Conservation (phyloP, 2,113 vertebrate species). For the Seriola quinqueradiata region DNA sequence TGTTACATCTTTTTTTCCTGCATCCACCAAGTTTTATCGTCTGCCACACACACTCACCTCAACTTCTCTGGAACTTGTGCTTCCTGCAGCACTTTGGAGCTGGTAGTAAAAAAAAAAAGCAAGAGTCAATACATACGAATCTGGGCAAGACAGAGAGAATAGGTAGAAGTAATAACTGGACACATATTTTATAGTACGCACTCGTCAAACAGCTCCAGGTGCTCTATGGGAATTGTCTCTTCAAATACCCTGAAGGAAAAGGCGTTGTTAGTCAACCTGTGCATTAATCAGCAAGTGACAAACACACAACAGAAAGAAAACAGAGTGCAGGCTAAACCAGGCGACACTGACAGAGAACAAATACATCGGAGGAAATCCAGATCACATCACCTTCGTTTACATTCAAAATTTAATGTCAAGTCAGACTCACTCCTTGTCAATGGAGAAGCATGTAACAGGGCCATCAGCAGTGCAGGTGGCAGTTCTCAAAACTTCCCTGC, state of each 20-base stretch:
- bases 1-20: not conserved
- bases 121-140: not conserved
- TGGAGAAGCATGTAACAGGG: constrained; percentile 85
- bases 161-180: not conserved
- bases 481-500: constrained; percentile 84
- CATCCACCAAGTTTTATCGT: not conserved
- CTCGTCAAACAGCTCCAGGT: constrained; percentile 87
- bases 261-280: constrained; percentile 2
- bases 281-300: not conserved
- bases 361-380: not conserved
- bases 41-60: constrained; percentile 63
- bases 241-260: constrained; percentile 82
- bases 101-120: constrained; percentile 38
- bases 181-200: constrained; percentile 51
- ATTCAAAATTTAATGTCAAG: constrained; percentile 1
- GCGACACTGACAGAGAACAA: not conserved
- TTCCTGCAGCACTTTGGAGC: constrained; percentile 81
- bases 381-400: constrained; percentile 1
- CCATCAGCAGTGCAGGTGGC: constrained; percentile 86
- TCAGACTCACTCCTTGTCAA: constrained; percentile 87
- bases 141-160: not conserved
- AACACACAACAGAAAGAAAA: constrained; percentile 3
- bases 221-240: constrained; percentile 86
- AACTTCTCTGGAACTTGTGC: constrained; percentile 58
- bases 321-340: not conserved